phyloP scores from a whole-genome alignment of 2,797 vertebrate species.

The Sebastes melanostomus region DNA sequence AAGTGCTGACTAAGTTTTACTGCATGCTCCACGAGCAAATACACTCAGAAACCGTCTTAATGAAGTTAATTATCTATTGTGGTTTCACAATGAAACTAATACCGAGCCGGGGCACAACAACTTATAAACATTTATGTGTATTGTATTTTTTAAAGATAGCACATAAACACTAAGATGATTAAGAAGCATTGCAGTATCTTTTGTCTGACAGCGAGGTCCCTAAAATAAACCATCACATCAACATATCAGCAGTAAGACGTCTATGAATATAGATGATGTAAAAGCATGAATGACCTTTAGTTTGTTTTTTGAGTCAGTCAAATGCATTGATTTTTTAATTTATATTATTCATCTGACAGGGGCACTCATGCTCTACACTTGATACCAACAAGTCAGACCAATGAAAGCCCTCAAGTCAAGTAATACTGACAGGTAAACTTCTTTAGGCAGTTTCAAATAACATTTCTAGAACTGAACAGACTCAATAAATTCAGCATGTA shows the following conservation, averaged over 20 bases:
- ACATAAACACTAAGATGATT: neutral
- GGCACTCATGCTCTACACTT: neutral
- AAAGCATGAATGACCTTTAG: conserved; percentile 7
- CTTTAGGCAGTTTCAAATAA: neutral
- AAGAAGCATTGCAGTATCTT: neutral
- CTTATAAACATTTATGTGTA: neutral
- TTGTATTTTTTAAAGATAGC: neutral
- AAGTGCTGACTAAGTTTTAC: neutral
- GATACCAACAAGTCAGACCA: neutral
- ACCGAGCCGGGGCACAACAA: neutral
- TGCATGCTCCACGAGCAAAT: neutral
- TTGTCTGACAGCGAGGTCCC: neutral
- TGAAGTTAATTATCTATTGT: neutral
- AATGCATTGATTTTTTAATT: neutral
- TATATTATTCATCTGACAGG: neutral
- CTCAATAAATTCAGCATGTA: neutral
- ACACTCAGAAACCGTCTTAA: neutral
- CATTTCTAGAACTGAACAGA: neutral
- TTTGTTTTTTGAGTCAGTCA: neutral
- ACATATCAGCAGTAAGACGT: neutral
- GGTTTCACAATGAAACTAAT: neutral
- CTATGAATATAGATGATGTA: neutral
- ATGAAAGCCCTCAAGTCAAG: neutral
- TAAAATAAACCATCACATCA: neutral
- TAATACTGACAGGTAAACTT: neutral